A percentile compares a stretch with the other conserved stretches of the same genome.
These are phyloP conservation scores for Conger conger DNA, from an alignment of 2,113 vertebrate genomes.

Conservation along the genomic window DNA sequence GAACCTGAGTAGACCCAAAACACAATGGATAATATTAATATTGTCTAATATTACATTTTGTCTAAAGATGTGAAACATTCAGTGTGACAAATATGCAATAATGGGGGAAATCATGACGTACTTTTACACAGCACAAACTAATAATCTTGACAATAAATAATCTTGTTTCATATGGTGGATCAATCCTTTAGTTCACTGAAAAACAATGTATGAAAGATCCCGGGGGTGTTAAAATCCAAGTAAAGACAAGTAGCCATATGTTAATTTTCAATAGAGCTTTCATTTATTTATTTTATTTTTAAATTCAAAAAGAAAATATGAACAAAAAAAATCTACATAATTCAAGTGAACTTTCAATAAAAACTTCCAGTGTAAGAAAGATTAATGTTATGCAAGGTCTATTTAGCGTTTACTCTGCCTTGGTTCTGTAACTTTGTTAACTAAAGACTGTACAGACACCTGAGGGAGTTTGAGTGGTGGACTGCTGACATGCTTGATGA, in stretches of 20 bases:
- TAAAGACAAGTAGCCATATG: background rate
- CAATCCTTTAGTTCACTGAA: background rate
- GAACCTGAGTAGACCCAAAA: too few relatives aligned
- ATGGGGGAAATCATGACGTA: too few relatives aligned
- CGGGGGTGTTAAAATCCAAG: constrained; percentile 2
- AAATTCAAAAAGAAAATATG: constrained; percentile 22
- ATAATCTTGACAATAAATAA: too few relatives aligned
- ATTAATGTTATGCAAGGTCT: background rate
- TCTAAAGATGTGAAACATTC: too few relatives aligned
- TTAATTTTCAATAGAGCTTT: constrained; percentile 13
- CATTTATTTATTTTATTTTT: constrained; percentile 22
- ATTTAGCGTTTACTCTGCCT: constrained; percentile 7
- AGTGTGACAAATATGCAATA: too few relatives aligned
- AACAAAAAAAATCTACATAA: constrained; percentile 19
- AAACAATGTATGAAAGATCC: too few relatives aligned
- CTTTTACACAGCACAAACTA: too few relatives aligned
- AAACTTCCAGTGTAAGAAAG: constrained; percentile 24
- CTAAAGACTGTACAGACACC: constrained; percentile 18
- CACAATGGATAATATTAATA: too few relatives aligned
- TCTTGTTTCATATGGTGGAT: too few relatives aligned
- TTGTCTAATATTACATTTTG: too few relatives aligned
- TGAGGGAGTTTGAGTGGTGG: constrained; percentile 10
- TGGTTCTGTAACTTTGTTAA: background rate
- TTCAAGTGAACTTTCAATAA: constrained; percentile 19
- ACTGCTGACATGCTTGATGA: background rate